These are phyloP conservation scores for Heterotilapia buettikoferi DNA, from an alignment of 2,113 vertebrate species.

Conservation along the genomic window DNA sequence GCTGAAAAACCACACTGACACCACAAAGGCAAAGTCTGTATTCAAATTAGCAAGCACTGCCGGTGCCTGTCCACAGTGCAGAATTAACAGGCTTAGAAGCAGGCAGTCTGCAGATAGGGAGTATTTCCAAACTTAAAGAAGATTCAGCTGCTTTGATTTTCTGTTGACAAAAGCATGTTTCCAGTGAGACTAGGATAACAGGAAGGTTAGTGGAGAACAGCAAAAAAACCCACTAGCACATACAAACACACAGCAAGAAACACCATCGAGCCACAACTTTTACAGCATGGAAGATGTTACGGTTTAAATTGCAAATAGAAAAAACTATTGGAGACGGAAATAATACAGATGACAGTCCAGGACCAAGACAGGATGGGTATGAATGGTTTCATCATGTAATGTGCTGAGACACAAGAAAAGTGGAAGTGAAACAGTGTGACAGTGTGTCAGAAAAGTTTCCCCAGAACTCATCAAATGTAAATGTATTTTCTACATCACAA, in stretches of 20 bases:
- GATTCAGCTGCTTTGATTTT: not conserved
- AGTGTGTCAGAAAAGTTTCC: not conserved
- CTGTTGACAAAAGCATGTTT: conserved; percentile 16
- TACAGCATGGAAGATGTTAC: not conserved
- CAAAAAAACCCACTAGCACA: not conserved
- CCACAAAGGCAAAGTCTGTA: conserved; percentile 27
- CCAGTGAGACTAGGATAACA: conserved; percentile 4
- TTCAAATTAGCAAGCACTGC: conserved; percentile 26
- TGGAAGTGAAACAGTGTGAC: not conserved
- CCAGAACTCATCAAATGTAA: not conserved
- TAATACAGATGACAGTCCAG: not conserved
- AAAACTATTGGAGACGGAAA: not conserved
- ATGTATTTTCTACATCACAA: not conserved
- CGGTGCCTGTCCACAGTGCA: not conserved
- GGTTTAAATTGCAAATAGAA: not conserved
- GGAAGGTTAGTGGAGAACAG: not conserved
- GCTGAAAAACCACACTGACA: conserved; percentile 20
- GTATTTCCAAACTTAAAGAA: not conserved
- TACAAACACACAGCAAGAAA: not conserved
- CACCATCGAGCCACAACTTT: not conserved
- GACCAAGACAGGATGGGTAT: not conserved
- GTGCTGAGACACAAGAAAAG: not conserved
- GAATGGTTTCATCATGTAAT: not conserved
- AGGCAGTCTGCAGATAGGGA: not conserved
- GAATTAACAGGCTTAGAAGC: conserved; percentile 2